Evolutionary conservation across 2,888 invertebrate genomes (phyloP).

Genomic region (Colletes collaris): DNA sequence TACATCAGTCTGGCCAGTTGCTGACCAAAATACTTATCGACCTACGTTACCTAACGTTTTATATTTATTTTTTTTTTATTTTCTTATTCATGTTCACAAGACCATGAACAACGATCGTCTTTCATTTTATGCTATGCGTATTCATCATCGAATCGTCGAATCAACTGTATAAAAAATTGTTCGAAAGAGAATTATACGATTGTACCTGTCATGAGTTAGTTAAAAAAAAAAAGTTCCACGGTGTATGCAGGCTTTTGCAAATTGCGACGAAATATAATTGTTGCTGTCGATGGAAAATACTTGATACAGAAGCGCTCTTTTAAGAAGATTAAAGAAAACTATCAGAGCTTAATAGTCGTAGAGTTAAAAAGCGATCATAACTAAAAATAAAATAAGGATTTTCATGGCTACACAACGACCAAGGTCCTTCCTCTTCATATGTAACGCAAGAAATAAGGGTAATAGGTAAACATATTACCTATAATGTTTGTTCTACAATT

Average conservation of each 20-base stretch:
- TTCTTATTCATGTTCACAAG: constrained; percentile 23
- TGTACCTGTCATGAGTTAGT: constrained; percentile 5
- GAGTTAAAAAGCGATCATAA: too few species aligned
- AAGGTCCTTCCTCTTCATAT: too few species aligned
- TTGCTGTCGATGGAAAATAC: constrained; percentile 14
- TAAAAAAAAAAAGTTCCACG: constrained; percentile 8
- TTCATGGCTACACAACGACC: too few species aligned
- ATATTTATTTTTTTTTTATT: constrained; percentile 35
- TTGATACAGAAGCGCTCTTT: constrained; percentile 6
- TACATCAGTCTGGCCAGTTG: constrained; percentile 81
- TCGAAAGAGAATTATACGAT: constrained; percentile 10
- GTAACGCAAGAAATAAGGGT: too few species aligned
- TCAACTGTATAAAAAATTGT: constrained; percentile 25
- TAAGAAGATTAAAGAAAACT: too few species aligned
- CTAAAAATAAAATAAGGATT: too few species aligned
- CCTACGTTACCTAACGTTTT: constrained; percentile 42
- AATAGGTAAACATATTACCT: too few species aligned
- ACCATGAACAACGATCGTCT: background rate
- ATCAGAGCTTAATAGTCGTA: too few species aligned
- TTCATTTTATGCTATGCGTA: background rate
- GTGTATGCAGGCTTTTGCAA: background rate
- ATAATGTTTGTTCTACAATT: too few species aligned
- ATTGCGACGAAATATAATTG: background rate
- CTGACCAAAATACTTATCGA: constrained; percentile 67
- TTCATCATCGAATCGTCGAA: background rate